phyloP scores from a whole-genome alignment of 1,140 invertebrate genomes.

The Drosophila micromelanica region DNA sequence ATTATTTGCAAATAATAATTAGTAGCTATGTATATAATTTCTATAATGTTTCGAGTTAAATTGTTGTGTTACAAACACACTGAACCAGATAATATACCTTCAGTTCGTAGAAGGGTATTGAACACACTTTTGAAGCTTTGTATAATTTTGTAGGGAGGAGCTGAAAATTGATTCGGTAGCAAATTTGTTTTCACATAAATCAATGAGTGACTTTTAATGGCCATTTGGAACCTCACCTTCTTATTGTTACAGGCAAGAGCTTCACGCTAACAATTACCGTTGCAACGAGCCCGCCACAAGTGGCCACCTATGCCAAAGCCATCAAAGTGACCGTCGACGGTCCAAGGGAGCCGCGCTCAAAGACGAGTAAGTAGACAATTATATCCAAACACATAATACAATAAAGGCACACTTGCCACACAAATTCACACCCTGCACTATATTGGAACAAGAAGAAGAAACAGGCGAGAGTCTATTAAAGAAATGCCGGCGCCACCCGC shows the following conservation, averaged over 20 bases:
- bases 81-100: not conserved
- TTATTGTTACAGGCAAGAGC: constrained; percentile 92
- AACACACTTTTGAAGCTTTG: not conserved
- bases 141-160: constrained; percentile 27
- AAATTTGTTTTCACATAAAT: constrained; percentile 69
- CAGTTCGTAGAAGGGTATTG: not conserved
- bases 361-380: constrained; percentile 93
- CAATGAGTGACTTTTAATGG: constrained; percentile 55
- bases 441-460: constrained; percentile 18
- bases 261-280: constrained; percentile 98
- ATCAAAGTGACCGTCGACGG: constrained; percentile 99
- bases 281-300: constrained; percentile 95
- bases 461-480: constrained; percentile 2
- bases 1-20: too few species aligned
- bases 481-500: constrained; percentile 40
- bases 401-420: too few species aligned
- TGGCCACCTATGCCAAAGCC: constrained; percentile 97
- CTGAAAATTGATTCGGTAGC: constrained; percentile 74
- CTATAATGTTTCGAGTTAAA: too few species aligned
- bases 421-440: constrained; percentile 40
- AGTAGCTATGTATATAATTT: too few species aligned
- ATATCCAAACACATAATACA: not conserved
- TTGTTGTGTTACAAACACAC: not conserved
- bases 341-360: constrained; percentile 97
- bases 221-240: constrained; percentile 17